A percentile compares a stretch with the other conserved stretches of the same genome.
phyloP scores from a whole-genome alignment of 2,113 vertebrate genomes.

The Grammomys dolichurus region DNA sequence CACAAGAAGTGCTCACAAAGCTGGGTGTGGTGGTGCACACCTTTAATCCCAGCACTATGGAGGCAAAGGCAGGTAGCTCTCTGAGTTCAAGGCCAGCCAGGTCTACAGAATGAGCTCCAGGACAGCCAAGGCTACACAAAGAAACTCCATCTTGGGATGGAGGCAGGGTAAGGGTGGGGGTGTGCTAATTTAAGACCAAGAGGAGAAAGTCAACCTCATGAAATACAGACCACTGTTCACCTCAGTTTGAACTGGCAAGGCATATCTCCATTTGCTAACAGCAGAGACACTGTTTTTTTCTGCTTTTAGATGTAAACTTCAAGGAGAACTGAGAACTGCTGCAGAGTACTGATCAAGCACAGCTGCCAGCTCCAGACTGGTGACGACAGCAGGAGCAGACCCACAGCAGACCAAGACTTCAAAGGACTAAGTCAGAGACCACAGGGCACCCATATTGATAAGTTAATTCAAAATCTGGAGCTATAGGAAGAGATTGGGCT shows the following conservation, averaged over 20 bases:
- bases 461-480: background rate
- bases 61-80: background rate
- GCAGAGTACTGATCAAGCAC: background rate
- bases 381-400: background rate
- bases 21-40: background rate
- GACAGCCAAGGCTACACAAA: background rate
- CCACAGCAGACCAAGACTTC: background rate
- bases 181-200: background rate
- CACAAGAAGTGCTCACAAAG: background rate
- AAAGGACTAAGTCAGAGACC: background rate
- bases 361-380: background rate
- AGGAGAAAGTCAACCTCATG: background rate
- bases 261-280: background rate
- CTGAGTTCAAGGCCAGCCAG: background rate
- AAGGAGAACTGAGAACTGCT: background rate
- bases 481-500: background rate
- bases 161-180: too few relatives aligned
- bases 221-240: background rate
- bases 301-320: background rate
- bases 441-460: background rate
- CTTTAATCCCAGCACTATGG: background rate
- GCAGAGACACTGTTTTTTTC: background rate
- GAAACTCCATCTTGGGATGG: background rate
- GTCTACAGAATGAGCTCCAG: background rate
- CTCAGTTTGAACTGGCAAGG: background rate